Percentiles rank a stretch among this genome's conserved stretches.
Conservation (phyloP, 2,888 invertebrate species). For the Diarsia rubi region DNA sequence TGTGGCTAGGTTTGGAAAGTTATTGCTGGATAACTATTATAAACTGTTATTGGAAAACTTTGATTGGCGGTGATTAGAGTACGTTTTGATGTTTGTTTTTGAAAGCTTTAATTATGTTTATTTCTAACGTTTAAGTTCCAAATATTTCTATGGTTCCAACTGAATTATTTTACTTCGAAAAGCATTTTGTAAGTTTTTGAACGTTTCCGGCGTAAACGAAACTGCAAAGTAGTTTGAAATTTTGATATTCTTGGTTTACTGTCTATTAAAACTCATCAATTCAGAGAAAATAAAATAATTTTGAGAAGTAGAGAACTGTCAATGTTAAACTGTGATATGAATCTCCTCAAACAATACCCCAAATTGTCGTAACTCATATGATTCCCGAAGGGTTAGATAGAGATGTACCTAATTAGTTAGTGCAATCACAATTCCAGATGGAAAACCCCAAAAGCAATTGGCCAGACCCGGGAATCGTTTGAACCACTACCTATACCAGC, state of each 20-base stretch:
- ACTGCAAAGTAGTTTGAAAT: neutral
- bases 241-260: neutral
- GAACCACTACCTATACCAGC: no score
- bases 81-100: constrained; percentile 41
- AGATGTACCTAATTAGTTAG: no score
- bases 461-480: no score
- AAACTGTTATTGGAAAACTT: constrained; percentile 59
- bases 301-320: neutral
- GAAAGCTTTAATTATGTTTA: constrained; percentile 9
- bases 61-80: constrained; percentile 35
- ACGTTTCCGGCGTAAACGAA: neutral
- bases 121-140: constrained; percentile 1
- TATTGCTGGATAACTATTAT: constrained; percentile 46
- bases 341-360: no score
- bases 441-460: no score
- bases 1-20: constrained; percentile 33
- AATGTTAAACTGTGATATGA: neutral
- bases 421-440: no score
- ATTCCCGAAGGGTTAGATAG: no score
- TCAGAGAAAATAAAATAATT: neutral
- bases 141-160: neutral
- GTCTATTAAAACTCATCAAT: neutral
- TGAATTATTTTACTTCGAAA: constrained; percentile 25
- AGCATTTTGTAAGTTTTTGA: constrained; percentile 15
- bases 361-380: no score